These are phyloP conservation scores for Sympetrum striolatum DNA, from an alignment of 2,888 invertebrate species.

Conservation along the genomic window DNA sequence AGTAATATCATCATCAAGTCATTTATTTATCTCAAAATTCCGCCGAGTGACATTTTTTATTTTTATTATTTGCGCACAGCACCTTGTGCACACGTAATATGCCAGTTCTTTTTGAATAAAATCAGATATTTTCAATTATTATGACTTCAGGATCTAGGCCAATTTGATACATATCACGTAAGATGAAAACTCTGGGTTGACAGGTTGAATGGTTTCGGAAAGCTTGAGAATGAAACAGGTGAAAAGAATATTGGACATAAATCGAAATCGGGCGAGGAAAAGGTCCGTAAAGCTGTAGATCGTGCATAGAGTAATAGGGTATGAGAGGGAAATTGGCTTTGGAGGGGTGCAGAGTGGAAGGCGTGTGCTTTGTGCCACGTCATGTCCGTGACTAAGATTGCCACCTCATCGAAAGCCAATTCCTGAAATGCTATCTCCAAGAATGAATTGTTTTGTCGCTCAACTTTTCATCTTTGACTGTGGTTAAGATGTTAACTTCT, in stretches of 20 bases:
- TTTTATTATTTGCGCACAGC: too few relatives aligned
- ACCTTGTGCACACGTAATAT: too few relatives aligned
- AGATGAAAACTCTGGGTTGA: background rate
- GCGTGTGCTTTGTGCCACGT: background rate
- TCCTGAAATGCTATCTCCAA: too few relatives aligned
- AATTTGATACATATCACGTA: background rate
- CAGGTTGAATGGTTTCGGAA: conserved; percentile 5
- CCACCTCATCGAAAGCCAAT: too few relatives aligned
- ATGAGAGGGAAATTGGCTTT: background rate
- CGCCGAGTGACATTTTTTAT: too few relatives aligned
- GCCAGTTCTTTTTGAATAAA: too few relatives aligned
- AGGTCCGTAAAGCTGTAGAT: background rate
- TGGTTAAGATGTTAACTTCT: too few relatives aligned
- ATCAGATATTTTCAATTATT: too few relatives aligned
- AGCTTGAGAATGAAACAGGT: conserved; percentile 24
- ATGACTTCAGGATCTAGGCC: background rate
- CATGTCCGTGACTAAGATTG: background rate
- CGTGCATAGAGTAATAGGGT: background rate
- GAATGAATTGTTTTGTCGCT: too few relatives aligned
- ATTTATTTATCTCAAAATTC: too few relatives aligned
- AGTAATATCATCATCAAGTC: too few relatives aligned
- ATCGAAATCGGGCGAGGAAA: background rate
- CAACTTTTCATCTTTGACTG: too few relatives aligned
- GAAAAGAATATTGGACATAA: conserved; percentile 16
- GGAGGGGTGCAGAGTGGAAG: background rate